Percentiles rank a stretch among this genome's conserved stretches.
Conservation (phyloP, 92 coral and sea anemone species). For the Montipora capitata region DNA sequence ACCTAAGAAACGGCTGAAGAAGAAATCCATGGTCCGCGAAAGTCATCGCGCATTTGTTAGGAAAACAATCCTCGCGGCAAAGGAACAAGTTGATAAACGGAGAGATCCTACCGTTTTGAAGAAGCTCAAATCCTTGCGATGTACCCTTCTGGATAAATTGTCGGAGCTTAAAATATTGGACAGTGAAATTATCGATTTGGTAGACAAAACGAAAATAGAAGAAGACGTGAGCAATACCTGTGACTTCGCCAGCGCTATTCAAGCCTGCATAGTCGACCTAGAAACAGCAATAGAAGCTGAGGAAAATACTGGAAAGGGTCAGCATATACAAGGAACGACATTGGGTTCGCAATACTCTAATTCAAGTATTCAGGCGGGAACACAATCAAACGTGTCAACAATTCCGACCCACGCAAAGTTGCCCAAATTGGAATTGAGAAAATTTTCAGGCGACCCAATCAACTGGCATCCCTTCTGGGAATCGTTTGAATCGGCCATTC, state of each 20-base stretch:
- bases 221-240: neutral
- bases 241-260: too few relatives aligned
- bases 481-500: constrained; percentile 18
- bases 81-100: too few relatives aligned
- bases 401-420: too few relatives aligned
- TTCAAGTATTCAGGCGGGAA: neutral
- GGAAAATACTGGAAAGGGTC: neutral
- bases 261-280: too few relatives aligned
- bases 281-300: neutral
- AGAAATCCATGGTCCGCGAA: neutral
- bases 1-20: neutral
- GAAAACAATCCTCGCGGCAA: too few relatives aligned
- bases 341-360: neutral
- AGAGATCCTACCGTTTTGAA: too few relatives aligned
- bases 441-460: neutral
- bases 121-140: neutral
- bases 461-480: constrained; percentile 27
- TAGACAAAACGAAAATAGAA: neutral
- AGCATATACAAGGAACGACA: neutral
- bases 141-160: neutral
- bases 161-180: neutral
- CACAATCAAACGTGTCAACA: neutral
- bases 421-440: neutral
- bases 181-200: neutral
- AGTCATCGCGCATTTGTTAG: neutral